A percentile compares a stretch with the other conserved stretches of the same genome.
Conservation (phyloP, 2,113 vertebrate genomes). For the Pelecanoides urinatrix region DNA sequence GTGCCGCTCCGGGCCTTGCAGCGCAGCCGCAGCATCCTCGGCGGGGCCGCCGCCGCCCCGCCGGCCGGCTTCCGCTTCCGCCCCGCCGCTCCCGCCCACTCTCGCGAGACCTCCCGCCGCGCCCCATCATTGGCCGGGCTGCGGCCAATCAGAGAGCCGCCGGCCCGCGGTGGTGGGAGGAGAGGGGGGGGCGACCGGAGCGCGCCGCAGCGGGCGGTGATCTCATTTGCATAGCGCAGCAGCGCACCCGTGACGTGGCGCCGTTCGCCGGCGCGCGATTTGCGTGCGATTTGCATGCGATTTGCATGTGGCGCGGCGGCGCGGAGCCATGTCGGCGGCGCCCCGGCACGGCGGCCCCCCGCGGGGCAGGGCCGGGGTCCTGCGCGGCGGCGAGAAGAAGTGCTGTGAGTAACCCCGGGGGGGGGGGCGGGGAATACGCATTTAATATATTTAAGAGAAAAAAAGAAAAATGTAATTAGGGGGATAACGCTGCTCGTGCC, state of each 20-base stretch:
- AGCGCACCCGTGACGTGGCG: neutral
- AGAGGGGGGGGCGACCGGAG: too few relatives aligned
- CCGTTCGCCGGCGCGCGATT: neutral
- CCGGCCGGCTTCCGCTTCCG: neutral
- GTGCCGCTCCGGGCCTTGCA: slow-evolving; percentile 96
- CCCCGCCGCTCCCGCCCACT: neutral
- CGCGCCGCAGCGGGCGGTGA: neutral
- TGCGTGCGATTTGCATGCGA: neutral
- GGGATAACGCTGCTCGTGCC: neutral
- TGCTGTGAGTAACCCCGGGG: slow-evolving; percentile 70
- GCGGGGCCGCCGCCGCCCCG: neutral
- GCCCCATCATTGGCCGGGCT: neutral
- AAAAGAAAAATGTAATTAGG: too few relatives aligned
- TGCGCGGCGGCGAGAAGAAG: slow-evolving; percentile 69
- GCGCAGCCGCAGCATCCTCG: slow-evolving; percentile 88
- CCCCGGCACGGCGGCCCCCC: neutral
- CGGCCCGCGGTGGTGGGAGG: too few relatives aligned
- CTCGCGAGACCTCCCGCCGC: neutral
- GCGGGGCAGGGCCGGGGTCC: neutral
- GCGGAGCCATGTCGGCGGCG: slow-evolving; percentile 58
- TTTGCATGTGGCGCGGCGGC: neutral
- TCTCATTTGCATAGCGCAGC: neutral
- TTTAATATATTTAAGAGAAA: neutral
- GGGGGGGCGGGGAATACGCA: neutral
- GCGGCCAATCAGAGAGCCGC: neutral